A percentile compares a stretch with the other conserved stretches of the same genome.
phyloP scores from a whole-genome alignment of 2,888 invertebrate genomes.

The Tolmerus cingulatus region DNA sequence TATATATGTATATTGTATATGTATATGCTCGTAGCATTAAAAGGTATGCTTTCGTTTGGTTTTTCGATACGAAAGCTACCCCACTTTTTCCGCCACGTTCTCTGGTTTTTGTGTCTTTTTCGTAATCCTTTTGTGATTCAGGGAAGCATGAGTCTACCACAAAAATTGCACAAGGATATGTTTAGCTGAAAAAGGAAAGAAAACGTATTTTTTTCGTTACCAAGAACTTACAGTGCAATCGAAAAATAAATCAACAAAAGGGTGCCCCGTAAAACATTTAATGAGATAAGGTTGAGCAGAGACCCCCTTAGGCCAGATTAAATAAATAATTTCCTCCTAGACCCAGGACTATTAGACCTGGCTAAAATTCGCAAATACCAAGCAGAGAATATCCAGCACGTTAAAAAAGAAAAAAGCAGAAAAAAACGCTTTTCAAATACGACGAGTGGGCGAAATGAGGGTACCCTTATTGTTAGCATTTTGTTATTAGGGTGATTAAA shows the following conservation, averaged over 20 bases:
- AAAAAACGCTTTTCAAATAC: not conserved
- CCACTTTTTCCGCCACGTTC: not conserved
- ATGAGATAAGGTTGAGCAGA: not conserved
- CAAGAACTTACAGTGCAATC: not conserved
- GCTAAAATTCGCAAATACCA: not conserved
- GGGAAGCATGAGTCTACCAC: not conserved
- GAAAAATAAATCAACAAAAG: not conserved
- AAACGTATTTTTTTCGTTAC: conserved; percentile 4
- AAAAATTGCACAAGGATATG: not conserved
- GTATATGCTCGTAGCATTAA: not conserved
- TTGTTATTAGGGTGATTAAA: not conserved
- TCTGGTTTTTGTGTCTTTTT: not conserved
- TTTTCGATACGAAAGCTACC: not conserved
- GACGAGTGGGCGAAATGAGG: not conserved
- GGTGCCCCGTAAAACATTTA: not conserved
- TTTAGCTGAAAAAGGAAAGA: not conserved
- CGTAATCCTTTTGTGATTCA: not conserved
- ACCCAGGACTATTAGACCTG: not conserved
- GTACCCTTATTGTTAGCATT: not conserved
- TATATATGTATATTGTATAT: no score
- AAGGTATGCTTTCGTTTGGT: not conserved
- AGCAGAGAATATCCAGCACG: not conserved
- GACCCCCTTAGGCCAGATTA: not conserved
- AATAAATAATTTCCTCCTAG: not conserved
- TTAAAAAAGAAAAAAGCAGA: not conserved